Conservation (phyloP, 2,113 vertebrate genomes). For the Pterocles burchelli region DNA sequence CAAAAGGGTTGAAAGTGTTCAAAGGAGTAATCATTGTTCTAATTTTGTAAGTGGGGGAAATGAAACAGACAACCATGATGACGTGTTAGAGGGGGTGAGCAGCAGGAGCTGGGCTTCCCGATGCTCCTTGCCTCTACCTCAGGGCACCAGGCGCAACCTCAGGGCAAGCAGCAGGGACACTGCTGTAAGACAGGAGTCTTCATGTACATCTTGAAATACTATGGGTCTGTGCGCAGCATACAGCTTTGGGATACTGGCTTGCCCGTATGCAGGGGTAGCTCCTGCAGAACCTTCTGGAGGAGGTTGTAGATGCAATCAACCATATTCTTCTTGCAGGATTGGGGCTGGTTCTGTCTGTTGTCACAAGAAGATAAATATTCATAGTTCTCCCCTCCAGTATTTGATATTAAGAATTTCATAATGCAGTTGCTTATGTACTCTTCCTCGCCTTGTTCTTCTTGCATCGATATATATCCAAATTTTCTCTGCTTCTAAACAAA, state of each 20-base stretch:
- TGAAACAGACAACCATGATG: not conserved
- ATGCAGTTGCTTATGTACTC: not conserved
- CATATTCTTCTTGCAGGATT: not conserved
- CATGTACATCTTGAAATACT: too few species aligned
- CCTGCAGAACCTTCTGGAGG: not conserved
- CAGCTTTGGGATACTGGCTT: not conserved
- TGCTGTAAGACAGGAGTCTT: not conserved
- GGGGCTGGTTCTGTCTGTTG: not conserved
- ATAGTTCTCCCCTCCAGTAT: not conserved
- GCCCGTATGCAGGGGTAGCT: not conserved
- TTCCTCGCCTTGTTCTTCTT: not conserved
- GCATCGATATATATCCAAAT: not conserved
- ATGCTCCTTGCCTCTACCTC: accelerated
- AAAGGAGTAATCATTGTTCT: not conserved
- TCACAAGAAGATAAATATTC: not conserved
- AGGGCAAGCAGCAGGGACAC: not conserved
- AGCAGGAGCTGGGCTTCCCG: not conserved
- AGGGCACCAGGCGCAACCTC: not conserved
- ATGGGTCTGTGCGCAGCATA: accelerated
- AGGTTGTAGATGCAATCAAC: not conserved
- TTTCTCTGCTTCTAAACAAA: constrained; percentile 1
- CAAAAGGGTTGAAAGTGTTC: not conserved
- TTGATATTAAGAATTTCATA: not conserved
- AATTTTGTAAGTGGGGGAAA: not conserved
- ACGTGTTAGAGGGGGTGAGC: not conserved